phyloP scores from a whole-genome alignment of 2,888 invertebrate species.

The Aleiodes testaceus region DNA sequence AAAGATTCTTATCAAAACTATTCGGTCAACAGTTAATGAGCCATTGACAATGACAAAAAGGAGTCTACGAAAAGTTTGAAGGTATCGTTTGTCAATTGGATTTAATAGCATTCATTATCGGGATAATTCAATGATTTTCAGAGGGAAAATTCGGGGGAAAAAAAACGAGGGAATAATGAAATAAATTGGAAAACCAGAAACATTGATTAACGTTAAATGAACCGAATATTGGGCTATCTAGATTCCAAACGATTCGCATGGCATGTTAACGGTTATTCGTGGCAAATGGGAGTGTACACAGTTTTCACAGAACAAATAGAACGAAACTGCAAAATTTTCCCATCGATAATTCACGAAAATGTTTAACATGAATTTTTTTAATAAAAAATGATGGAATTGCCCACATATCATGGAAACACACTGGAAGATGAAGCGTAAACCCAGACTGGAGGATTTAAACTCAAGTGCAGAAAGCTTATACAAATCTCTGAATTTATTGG shows the following conservation, averaged over 20 bases:
- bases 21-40: constrained; percentile 42
- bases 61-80: constrained; percentile 1
- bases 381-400: constrained; percentile 30
- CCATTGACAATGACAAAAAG: constrained; percentile 42
- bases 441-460: constrained; percentile 72
- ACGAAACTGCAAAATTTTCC: constrained; percentile 43
- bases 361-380: constrained; percentile 6
- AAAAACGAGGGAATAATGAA: constrained; percentile 33
- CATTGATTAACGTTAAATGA: constrained; percentile 46
- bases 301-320: constrained; percentile 39
- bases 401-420: constrained; percentile 40
- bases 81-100: not conserved
- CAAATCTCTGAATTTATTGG: constrained; percentile 78
- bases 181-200: constrained; percentile 37
- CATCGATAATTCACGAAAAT: constrained; percentile 46
- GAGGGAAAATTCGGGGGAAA: not conserved
- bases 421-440: constrained; percentile 48
- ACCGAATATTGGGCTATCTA: constrained; percentile 47
- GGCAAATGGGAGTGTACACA: constrained; percentile 46
- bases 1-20: constrained; percentile 41
- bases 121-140: no score
- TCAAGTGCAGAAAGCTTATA: constrained; percentile 76
- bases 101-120: not conserved
- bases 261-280: constrained; percentile 55
- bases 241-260: constrained; percentile 43